A percentile compares a stretch with the other conserved stretches of the same genome.
These are phyloP conservation scores for Numida meleagris DNA, from an alignment of 2,113 vertebrate species.

Conservation along the genomic window DNA sequence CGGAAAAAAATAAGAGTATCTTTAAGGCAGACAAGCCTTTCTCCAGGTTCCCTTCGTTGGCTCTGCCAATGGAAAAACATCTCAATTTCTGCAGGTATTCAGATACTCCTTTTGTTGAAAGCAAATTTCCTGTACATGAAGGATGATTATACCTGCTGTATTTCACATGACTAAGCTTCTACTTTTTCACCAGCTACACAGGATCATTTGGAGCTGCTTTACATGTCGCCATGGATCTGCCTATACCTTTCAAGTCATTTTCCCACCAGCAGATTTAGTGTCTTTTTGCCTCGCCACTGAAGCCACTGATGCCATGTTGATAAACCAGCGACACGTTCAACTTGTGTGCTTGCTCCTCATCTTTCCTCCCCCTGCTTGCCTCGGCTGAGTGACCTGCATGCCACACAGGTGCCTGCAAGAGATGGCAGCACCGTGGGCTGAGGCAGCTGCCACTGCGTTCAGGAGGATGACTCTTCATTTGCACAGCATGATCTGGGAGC, in stretches of 20 bases:
- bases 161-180: background rate
- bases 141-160: background rate
- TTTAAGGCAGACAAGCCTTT: background rate
- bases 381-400: background rate
- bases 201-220: background rate
- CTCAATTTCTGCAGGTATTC: background rate
- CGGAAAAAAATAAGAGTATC: background rate
- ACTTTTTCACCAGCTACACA: background rate
- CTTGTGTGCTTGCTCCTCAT: background rate
- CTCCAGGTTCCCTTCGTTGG: background rate
- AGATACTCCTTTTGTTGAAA: background rate
- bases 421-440: rapidly evolving
- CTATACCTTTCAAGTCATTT: background rate
- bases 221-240: background rate
- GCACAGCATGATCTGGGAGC: background rate
- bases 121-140: background rate
- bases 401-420: rapidly evolving
- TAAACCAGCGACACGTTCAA: background rate
- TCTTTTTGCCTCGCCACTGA: background rate
- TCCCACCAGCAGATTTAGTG: background rate
- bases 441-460: background rate
- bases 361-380: background rate
- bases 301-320: background rate
- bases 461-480: background rate
- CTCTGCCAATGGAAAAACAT: background rate